Conservation (phyloP, 2,888 invertebrate species). For the Mayetiola destructor region DNA sequence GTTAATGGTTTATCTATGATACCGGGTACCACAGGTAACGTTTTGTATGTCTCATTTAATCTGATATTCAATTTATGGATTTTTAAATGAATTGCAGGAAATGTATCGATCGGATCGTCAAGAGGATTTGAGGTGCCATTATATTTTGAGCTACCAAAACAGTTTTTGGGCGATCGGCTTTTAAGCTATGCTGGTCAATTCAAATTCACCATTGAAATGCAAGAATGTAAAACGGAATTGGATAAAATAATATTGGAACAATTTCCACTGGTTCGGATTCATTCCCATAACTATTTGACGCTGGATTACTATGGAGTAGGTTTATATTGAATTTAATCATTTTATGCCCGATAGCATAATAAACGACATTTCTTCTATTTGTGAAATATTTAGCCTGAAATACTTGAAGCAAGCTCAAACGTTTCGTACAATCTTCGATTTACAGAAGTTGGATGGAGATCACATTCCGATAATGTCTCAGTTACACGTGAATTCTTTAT, state of each 20-base stretch:
- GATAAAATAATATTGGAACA: slow-evolving; percentile 42
- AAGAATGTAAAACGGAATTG: slow-evolving; percentile 42
- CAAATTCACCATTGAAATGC: slow-evolving; percentile 58
- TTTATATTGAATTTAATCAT: not conserved
- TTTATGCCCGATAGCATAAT: not conserved
- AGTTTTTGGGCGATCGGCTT: slow-evolving; percentile 74
- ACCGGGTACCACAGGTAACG: slow-evolving; percentile 37
- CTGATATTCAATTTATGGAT: slow-evolving; percentile 24
- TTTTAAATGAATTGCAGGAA: slow-evolving; percentile 24
- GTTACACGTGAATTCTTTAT: slow-evolving; percentile 69
- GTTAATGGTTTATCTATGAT: slow-evolving; percentile 48
- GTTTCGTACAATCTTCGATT: slow-evolving; percentile 44
- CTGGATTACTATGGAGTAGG: slow-evolving; percentile 54
- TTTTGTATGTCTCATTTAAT: not conserved
- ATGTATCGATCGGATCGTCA: slow-evolving; percentile 34
- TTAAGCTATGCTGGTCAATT: slow-evolving; percentile 84
- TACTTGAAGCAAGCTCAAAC: slow-evolving; percentile 35
- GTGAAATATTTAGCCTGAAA: slow-evolving; percentile 25
- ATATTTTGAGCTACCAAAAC: slow-evolving; percentile 47
- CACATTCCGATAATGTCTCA: slow-evolving; percentile 34
- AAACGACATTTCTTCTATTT: not conserved
- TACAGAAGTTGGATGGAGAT: slow-evolving; percentile 65
- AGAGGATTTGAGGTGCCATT: slow-evolving; percentile 30
- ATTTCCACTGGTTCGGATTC: slow-evolving; percentile 70
- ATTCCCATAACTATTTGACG: slow-evolving; percentile 56